A percentile compares a stretch with the other conserved stretches of the same genome.
Conservation (phyloP, 2,113 vertebrate species). For the Engystomops pustulosus region DNA sequence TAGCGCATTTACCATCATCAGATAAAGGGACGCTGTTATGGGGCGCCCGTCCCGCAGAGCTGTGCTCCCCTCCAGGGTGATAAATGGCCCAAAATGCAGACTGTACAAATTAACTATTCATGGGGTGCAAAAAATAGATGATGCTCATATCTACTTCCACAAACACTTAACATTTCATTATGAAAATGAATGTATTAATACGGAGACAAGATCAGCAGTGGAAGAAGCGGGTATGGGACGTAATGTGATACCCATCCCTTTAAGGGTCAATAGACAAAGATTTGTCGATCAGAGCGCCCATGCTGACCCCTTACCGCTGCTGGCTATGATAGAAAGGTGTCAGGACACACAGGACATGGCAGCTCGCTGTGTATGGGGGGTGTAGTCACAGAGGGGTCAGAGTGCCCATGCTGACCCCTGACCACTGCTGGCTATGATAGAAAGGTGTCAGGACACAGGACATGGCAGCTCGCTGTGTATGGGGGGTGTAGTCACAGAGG, state of each 20-base stretch:
- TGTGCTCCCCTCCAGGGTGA: neutral
- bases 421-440: no score
- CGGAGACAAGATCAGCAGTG: neutral
- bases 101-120: constrained; percentile 31
- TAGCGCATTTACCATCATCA: constrained; percentile 28
- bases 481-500: no score
- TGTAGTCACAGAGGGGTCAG: no score
- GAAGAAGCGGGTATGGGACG: neutral
- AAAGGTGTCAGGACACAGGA: no score
- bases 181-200: neutral
- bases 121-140: neutral
- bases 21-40: neutral
- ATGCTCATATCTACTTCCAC: neutral
- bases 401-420: no score
- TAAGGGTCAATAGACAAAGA: neutral
- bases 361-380: no score
- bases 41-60: neutral
- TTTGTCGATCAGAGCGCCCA: no score
- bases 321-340: no score
- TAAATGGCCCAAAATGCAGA: neutral
- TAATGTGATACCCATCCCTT: neutral
- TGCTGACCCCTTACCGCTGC: no score
- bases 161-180: neutral
- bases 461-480: no score
- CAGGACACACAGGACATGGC: no score